These are phyloP conservation scores for Empidonax alnorum DNA, from an alignment of 2,113 vertebrate genomes.

Conservation along the genomic window DNA sequence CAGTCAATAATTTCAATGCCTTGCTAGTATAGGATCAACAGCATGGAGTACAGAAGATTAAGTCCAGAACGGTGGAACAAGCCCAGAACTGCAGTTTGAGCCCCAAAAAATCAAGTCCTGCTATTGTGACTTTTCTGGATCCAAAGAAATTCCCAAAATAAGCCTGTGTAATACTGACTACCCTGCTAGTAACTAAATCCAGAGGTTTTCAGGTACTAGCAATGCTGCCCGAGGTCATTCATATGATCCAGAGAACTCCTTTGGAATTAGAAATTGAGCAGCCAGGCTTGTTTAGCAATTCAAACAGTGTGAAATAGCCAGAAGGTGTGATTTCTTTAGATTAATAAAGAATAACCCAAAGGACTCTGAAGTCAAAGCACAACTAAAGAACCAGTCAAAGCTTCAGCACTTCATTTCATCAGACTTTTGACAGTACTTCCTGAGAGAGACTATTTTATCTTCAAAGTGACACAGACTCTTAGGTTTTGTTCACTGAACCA, in stretches of 20 bases:
- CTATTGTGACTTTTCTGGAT: background rate
- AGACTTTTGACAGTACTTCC: conserved; percentile 64
- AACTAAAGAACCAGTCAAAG: conserved; percentile 58
- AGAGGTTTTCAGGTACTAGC: background rate
- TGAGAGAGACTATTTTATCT: conserved; percentile 69
- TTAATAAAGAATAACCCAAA: conserved; percentile 75
- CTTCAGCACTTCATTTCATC: conserved; percentile 45
- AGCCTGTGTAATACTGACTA: background rate
- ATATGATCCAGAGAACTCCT: background rate
- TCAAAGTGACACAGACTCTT: conserved; percentile 65
- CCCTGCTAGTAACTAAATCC: background rate
- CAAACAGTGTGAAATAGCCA: conserved; percentile 66
- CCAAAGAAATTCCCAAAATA: background rate
- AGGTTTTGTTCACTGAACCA: conserved; percentile 67
- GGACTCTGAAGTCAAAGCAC: conserved; percentile 64
- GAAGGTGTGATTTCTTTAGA: conserved; percentile 73
- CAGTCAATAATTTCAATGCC: background rate
- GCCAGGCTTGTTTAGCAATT: conserved; percentile 64
- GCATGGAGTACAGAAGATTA: background rate
- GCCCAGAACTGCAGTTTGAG: background rate
- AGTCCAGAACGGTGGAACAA: background rate
- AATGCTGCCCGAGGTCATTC: background rate
- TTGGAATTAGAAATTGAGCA: conserved; percentile 40
- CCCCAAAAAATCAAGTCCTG: background rate
- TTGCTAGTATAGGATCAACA: background rate